These are phyloP conservation scores for Anniella stebbinsi DNA, from an alignment of 2,797 vertebrate genomes.

Conservation along the genomic window DNA sequence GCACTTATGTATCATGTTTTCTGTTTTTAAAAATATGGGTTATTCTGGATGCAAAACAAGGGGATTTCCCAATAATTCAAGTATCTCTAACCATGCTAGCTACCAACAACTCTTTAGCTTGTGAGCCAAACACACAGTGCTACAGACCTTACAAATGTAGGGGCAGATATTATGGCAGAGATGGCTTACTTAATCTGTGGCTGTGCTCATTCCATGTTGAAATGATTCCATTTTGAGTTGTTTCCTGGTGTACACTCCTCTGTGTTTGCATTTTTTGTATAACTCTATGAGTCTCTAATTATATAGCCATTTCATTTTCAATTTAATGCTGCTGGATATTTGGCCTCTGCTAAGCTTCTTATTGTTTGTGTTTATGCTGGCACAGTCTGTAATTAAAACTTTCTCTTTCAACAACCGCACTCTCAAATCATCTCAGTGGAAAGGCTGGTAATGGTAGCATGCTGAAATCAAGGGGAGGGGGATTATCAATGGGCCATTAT, in stretches of 20 bases:
- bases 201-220: neutral
- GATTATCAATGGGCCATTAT: neutral
- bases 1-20: neutral
- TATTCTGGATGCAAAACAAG: neutral
- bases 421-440: neutral
- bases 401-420: neutral
- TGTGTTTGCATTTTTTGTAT: neutral
- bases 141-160: neutral
- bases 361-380: constrained; percentile 14
- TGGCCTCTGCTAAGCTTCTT: neutral
- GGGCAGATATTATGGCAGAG: neutral
- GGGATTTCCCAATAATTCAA: no score
- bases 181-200: neutral
- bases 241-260: neutral
- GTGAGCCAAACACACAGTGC: neutral
- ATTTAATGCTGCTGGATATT: constrained; percentile 10
- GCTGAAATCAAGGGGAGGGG: neutral
- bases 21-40: neutral
- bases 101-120: neutral
- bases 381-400: constrained; percentile 21
- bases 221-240: neutral
- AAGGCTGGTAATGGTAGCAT: neutral
- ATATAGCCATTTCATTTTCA: constrained; percentile 1
- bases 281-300: neutral
- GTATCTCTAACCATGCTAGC: neutral